A percentile compares a stretch with the other conserved stretches of the same genome.
Evolutionary conservation across 2,888 invertebrate genomes (phyloP).

Genomic region (Paralinhomoeus sp.): DNA sequence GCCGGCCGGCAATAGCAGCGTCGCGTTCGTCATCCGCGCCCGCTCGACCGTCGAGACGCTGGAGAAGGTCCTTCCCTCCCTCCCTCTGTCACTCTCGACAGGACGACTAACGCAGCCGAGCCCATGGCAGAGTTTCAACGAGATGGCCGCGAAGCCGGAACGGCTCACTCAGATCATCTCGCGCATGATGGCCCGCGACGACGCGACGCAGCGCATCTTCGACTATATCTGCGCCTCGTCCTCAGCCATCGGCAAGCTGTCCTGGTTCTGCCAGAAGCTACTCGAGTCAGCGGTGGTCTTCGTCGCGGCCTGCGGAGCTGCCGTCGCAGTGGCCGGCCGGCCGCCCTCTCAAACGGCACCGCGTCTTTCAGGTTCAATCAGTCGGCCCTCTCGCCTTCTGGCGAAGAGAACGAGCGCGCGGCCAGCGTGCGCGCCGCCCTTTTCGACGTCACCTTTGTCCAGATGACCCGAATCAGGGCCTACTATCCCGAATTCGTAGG

Average conservation of each 20-base stretch:
- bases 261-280: constrained; percentile 4
- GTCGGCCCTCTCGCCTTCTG: too few species aligned
- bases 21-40: neutral
- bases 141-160: neutral
- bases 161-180: constrained; percentile 6
- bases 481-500: too few species aligned
- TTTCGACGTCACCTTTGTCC: too few species aligned
- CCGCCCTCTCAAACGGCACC: too few species aligned
- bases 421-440: too few species aligned
- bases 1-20: neutral
- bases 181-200: constrained; percentile 7
- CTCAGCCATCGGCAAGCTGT: constrained; percentile 5
- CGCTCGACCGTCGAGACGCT: neutral
- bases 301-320: too few species aligned
- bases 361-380: too few species aligned
- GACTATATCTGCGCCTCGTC: constrained; percentile 8
- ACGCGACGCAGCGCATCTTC: too few species aligned
- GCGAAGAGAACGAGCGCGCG: too few species aligned
- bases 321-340: too few species aligned
- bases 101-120: neutral
- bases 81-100: neutral
- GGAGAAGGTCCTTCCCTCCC: neutral
- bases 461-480: too few species aligned
- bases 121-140: neutral
- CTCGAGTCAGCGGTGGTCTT: too few species aligned